These are phyloP conservation scores for human DNA, from an alignment of 2,113 vertebrate species.

Conservation along the genomic window GRCh38 chr12:40598001-40598500, in stretches of 20 bases:
- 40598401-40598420: background rate
- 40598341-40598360: background rate
- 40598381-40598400: background rate
- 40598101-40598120: background rate
- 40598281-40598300: background rate
- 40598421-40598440: background rate
- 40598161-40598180: background rate
- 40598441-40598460: background rate
- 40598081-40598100: background rate
- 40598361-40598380: background rate
- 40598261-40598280: background rate
- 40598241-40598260: background rate
- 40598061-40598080: background rate
- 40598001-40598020: background rate
- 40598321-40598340: background rate
- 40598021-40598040: background rate
- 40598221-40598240: background rate
- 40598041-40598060: background rate
- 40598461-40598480: background rate
- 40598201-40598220: background rate
- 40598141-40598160: background rate
- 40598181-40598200: background rate
- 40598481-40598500: background rate
- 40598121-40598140: background rate
- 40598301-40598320: background rate